Conservation (phyloP, 2,797 vertebrate species). For the Discoglossus pictus region DNA sequence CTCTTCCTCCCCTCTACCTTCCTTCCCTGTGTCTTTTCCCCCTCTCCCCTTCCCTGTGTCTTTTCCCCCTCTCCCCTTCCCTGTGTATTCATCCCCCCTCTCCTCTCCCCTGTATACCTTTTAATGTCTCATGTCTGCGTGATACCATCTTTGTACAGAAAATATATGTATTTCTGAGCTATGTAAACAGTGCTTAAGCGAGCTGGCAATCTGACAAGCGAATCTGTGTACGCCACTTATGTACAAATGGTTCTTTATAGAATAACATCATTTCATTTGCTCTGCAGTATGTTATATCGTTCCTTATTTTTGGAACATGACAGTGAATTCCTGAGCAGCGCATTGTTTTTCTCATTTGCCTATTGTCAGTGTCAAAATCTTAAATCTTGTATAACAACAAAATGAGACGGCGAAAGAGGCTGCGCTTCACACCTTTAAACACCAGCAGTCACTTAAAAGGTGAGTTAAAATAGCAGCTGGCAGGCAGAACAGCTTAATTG, state of each 20-base stretch:
- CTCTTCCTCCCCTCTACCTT: too few species aligned
- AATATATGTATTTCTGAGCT: background rate
- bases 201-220: background rate
- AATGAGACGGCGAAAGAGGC: background rate
- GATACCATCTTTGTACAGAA: too few species aligned
- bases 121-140: too few species aligned
- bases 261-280: background rate
- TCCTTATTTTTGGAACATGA: background rate
- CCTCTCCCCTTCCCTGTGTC: too few species aligned
- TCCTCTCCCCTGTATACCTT: too few species aligned
- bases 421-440: conserved; percentile 21
- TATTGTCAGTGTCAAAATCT: background rate
- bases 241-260: background rate
- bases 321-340: background rate
- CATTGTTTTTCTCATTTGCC: background rate
- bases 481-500: conserved; percentile 13
- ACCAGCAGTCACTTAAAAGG: conserved; percentile 9
- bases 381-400: background rate
- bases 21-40: too few species aligned
- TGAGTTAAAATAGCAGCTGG: conserved; percentile 12
- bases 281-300: too few species aligned
- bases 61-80: too few species aligned
- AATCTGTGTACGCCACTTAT: conserved; percentile 7
- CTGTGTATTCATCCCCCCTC: too few species aligned
- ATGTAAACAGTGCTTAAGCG: background rate